These are phyloP conservation scores for Malaclemys terrapin DNA, from an alignment of 2,113 vertebrate genomes.

Conservation along the genomic window DNA sequence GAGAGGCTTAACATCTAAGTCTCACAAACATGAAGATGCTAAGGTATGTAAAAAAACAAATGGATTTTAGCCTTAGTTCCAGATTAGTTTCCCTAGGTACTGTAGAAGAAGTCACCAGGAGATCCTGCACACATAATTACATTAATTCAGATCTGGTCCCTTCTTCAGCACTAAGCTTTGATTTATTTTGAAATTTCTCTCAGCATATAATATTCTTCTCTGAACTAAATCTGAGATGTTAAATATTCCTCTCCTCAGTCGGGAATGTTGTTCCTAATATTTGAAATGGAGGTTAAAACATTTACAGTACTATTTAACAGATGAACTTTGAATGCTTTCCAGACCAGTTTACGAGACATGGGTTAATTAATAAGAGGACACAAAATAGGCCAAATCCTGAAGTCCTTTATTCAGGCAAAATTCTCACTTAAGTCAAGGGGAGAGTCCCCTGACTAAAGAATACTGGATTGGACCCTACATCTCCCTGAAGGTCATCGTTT, in stretches of 20 bases:
- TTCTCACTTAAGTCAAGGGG: background rate
- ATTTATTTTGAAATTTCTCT: slow-evolving; percentile 5
- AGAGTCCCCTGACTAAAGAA: background rate
- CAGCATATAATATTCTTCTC: slow-evolving; percentile 18
- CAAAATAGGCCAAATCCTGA: background rate
- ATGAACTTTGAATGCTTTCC: accelerated
- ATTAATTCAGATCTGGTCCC: background rate
- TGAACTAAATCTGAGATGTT: background rate
- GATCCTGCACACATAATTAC: slow-evolving; percentile 35
- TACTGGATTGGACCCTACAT: background rate
- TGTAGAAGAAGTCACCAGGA: slow-evolving; percentile 52
- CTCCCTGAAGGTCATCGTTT: background rate
- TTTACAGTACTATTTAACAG: background rate
- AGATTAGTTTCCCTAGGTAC: background rate
- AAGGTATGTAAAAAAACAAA: slow-evolving; percentile 27
- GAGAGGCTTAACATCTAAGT: slow-evolving; percentile 21
- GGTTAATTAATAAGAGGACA: background rate
- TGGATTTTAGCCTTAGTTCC: slow-evolving; percentile 37
- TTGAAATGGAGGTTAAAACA: background rate
- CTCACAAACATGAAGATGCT: slow-evolving; percentile 64
- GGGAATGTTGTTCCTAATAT: background rate
- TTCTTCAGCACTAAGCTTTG: background rate
- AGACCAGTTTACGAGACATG: background rate
- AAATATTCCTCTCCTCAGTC: background rate
- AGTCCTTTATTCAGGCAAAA: background rate